Percentiles rank a stretch among this genome's conserved stretches.
phyloP scores from a whole-genome alignment of 2,113 vertebrate genomes.

The Arizona elegans region DNA sequence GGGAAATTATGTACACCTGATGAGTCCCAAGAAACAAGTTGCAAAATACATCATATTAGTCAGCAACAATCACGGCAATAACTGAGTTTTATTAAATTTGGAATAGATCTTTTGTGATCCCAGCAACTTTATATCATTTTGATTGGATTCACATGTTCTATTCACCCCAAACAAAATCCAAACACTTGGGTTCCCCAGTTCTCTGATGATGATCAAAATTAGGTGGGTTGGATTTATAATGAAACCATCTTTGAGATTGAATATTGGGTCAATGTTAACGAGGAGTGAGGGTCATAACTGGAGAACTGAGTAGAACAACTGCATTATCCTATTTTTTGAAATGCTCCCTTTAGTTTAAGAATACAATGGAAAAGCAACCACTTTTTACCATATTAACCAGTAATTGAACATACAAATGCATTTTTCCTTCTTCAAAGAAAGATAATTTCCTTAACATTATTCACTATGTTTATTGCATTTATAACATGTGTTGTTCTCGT shows the following conservation, averaged over 20 bases:
- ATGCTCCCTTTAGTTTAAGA: background rate
- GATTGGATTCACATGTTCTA: background rate
- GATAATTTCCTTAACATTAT: conserved; percentile 73
- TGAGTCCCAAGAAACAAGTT: background rate
- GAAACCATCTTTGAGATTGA: background rate
- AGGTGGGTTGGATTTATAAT: background rate
- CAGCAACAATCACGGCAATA: background rate
- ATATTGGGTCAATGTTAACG: background rate
- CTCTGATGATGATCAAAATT: background rate
- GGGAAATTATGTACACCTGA: background rate
- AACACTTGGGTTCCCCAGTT: background rate
- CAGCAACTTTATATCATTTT: background rate
- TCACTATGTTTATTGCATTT: conserved; percentile 85
- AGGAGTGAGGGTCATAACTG: background rate
- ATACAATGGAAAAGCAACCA: background rate
- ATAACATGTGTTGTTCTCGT: conserved; percentile 89
- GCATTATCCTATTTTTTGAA: background rate
- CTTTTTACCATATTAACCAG: background rate
- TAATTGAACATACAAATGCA: background rate
- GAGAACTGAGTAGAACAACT: background rate
- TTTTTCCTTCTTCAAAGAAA: background rate
- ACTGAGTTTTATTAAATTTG: background rate
- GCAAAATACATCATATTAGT: background rate
- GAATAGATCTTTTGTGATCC: background rate
- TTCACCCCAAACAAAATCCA: background rate